phyloP scores from a whole-genome alignment of 35 echinoderm and acorn worm species.

The Holothuria glaberrima region DNA sequence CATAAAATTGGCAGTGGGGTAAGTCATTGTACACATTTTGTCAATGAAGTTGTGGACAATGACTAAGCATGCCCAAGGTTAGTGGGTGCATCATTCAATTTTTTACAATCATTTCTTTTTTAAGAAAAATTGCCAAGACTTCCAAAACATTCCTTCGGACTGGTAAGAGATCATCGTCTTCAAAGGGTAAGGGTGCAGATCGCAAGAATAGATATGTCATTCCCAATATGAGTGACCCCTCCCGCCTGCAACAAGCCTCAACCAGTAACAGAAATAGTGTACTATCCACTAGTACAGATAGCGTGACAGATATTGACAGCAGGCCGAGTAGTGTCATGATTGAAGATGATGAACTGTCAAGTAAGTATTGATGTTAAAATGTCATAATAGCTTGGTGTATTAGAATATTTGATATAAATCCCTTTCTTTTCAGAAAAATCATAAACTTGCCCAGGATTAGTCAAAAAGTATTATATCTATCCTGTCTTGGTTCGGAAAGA shows the following conservation, averaged over 20 bases:
- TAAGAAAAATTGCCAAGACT: slow-evolving; percentile 89
- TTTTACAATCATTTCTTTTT: not conserved
- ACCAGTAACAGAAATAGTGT: slow-evolving; percentile 58
- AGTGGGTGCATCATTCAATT: not conserved
- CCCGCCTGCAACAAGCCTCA: slow-evolving; percentile 45
- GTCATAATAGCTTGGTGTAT: not conserved
- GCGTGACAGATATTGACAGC: slow-evolving; percentile 75
- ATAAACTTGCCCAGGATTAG: not conserved
- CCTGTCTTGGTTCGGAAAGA: too few relatives aligned
- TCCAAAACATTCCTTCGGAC: slow-evolving; percentile 81
- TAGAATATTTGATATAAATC: not conserved
- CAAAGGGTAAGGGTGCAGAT: slow-evolving; percentile 39
- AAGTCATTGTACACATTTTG: too few relatives aligned
- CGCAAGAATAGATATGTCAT: slow-evolving; percentile 83
- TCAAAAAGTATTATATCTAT: not conserved
- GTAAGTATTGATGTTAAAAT: slow-evolving; percentile 61
- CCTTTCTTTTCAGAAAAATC: too few relatives aligned
- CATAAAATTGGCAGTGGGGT: too few relatives aligned
- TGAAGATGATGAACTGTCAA: slow-evolving; percentile 87
- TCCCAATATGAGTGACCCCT: slow-evolving; percentile 52
- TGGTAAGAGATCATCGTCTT: slow-evolving; percentile 10
- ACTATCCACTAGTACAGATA: slow-evolving; percentile 63
- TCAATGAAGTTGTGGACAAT: too few relatives aligned
- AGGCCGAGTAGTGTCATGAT: slow-evolving; percentile 82
- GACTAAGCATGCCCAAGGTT: too few relatives aligned